Conservation (phyloP, 2,797 vertebrate genomes). For the Psittacula echo region DNA sequence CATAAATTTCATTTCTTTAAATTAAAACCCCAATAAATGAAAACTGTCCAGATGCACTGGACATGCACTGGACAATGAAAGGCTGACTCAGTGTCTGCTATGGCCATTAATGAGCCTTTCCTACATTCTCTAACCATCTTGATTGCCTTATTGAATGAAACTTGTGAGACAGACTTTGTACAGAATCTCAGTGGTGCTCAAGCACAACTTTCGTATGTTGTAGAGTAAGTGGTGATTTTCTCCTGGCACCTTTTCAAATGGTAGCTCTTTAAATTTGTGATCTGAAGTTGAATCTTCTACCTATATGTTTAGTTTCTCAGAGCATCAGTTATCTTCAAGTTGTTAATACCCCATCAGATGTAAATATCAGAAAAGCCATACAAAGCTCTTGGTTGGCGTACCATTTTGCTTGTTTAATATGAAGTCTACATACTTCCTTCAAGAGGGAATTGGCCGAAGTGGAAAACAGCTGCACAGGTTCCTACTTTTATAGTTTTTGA, state of each 20-base stretch:
- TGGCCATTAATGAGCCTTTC: constrained; percentile 58
- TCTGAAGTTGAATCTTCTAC: not conserved
- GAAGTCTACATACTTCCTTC: not conserved
- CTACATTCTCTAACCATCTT: constrained; percentile 68
- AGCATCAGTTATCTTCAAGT: not conserved
- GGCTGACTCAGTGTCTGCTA: constrained; percentile 21
- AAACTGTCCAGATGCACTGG: not conserved
- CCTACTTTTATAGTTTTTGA: not conserved
- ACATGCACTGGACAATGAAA: not conserved
- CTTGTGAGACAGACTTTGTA: constrained; percentile 13
- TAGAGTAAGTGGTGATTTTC: constrained; percentile 47
- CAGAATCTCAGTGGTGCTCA: constrained; percentile 25
- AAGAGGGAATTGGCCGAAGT: not conserved
- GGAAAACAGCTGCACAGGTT: not conserved
- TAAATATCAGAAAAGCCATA: not conserved
- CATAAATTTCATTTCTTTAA: constrained; percentile 37
- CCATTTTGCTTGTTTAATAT: not conserved
- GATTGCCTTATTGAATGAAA: constrained; percentile 69
- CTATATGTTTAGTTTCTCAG: not conserved
- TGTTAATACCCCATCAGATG: not conserved
- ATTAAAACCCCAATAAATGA: constrained; percentile 46
- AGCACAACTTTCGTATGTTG: constrained; percentile 10
- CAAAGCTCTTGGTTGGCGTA: not conserved
- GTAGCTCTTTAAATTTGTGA: constrained; percentile 37
- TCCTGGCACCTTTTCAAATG: constrained; percentile 54